Base-by-base conservation (phyloP, 1,140 invertebrate genomes). In the Drosophila ogumai region DNA sequence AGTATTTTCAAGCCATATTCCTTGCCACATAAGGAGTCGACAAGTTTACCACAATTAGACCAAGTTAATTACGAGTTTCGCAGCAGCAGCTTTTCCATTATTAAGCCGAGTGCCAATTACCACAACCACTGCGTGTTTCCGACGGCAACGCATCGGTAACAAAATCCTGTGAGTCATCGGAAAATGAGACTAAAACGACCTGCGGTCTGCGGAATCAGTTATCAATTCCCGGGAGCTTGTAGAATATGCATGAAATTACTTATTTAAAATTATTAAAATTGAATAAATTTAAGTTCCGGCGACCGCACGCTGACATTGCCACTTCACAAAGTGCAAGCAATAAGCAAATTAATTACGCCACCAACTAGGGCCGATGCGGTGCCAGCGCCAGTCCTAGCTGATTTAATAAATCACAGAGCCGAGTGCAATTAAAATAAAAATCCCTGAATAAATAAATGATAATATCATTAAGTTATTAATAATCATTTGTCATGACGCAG, bases 401-500 rank as follows among this genome's bases (percentile, higher is more conserved):
- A 64, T 81, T 81, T 44, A 76, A 80, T 73, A 73, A 78, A 72
- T 78, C 56, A 73, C 41, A 28, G 66, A 52, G 40, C 38, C 32
- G 38, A 60, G 55, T 44, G 49, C 54, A 47, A 76, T 77, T 47
- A 79, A 65, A 71, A 69, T 65, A 65, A 78, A 87, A 78, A 55
- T 63, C 40, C 32, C 66, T 41, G 54, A 57, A 85, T 81, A 67
- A 85, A 90, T 90, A 85, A 90, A 79, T 90, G 86, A 90, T 90
- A 81, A 79, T 79, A 79, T 90, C 67, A 90, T 85, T 79, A 81
- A 90, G 81, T 85, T 90, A 90, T 90, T 90, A 90, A 90, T 90
- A 85, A 90, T 75, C 58, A 81, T 90, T 90, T 90, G 85, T 85
- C 85, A 81, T 68, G 31, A 49, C 52, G 52, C 22, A 44, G 32